Percentiles rank a stretch among this genome's conserved stretches.
Evolutionary conservation across 2,113 vertebrate species (phyloP).

Genomic region (Myxocyprinus asiaticus): DNA sequence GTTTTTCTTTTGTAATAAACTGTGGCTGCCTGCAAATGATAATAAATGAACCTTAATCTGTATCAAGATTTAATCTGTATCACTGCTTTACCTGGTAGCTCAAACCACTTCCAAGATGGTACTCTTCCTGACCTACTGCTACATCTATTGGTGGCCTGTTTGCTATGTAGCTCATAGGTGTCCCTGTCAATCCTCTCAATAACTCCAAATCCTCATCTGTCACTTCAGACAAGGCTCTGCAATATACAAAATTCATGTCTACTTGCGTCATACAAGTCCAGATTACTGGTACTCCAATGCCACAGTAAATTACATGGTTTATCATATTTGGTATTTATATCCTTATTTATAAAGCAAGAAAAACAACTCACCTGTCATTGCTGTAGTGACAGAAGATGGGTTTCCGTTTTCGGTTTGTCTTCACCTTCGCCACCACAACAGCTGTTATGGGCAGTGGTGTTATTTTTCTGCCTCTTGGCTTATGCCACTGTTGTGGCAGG

Average conservation of each 20-base stretch:
- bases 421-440: too few relatives aligned
- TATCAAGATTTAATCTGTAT: neutral
- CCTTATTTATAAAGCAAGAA: neutral
- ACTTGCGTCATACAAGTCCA: neutral
- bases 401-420: neutral
- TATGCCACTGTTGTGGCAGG: too few relatives aligned
- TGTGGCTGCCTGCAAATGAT: neutral
- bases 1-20: too few relatives aligned
- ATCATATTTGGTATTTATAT: too few relatives aligned
- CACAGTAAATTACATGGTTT: conserved; percentile 6
- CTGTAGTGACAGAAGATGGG: neutral
- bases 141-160: neutral
- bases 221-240: neutral
- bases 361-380: neutral
- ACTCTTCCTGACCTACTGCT: too few relatives aligned
- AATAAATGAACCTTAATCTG: neutral
- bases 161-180: neutral
- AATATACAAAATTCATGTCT: neutral
- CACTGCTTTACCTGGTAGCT: neutral
- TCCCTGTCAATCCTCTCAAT: neutral
- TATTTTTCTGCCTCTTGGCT: too few relatives aligned
- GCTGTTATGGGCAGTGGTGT: too few relatives aligned
- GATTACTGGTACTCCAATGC: neutral
- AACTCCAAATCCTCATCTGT: neutral
- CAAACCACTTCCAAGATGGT: neutral